Evolutionary conservation across 2,888 invertebrate species (phyloP), one percentile per base, ranked within the genome.

Genomic region (Agrotis segetum): DNA sequence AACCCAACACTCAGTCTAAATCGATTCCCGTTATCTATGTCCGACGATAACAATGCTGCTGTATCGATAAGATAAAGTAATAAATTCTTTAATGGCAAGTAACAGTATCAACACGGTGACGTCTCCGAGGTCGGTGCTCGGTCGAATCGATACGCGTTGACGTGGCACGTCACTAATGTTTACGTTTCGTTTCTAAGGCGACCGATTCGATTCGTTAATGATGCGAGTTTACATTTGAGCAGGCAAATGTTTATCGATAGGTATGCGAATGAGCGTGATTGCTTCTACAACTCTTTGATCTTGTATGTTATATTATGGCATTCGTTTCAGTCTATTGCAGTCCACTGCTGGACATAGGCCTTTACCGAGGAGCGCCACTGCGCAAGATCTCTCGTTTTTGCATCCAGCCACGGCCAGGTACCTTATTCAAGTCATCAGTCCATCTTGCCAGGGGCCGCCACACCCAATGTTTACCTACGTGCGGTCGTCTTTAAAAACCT

Each of bases 121-220:
- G 91, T 90, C 83, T 83, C 83, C 82, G 88, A 89, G 89, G 91
- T 91, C 89, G 89, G 81, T 90, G 89, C 68, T 78, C 87, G 86
- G 87, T 81, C 82, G 84, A 92, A 94, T 94, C 94, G 91, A 93
- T 94, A 91, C 70, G 77, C 70, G 74, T 64, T 79, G 77, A 77
- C 78, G 63, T 49, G 61, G 68, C 76, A 90, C 93, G 92, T 93
- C 92, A 93, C 88, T 88, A 84, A 67, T 95, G 95, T 95, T 95
- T 95, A 92, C 91, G 88, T 86, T 88, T 85, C 83, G 91, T 95
- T 88, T 88, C 95, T 90, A 93, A 87, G 94, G 94, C 91, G 90
- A 95, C 95, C 89, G 90, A 82, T 91, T 92, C 90, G 89, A 92
- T 93, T 91, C 79, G 84, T 87, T 88, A 87, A 84, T 87, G 79